Percentiles rank a stretch among this genome's conserved stretches.
phyloP scores from a whole-genome alignment of 2,888 invertebrate species.

The Ectropis crepuscularia region DNA sequence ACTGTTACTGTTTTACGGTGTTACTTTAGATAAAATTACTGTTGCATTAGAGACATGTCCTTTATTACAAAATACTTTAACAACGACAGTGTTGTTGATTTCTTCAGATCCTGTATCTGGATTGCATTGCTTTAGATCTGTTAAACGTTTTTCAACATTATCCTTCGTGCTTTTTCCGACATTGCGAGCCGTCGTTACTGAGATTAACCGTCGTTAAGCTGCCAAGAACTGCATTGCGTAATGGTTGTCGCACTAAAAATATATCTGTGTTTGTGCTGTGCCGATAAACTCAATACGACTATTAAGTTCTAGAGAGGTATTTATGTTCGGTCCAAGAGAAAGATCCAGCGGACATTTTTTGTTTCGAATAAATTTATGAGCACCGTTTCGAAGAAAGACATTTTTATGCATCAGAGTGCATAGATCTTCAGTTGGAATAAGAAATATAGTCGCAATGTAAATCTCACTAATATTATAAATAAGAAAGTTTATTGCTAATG shows the following conservation, averaged over 20 bases:
- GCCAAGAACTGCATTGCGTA: conserved; percentile 48
- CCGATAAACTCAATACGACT: conserved; percentile 47
- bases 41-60: conserved; percentile 6
- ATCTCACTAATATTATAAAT: too few species aligned
- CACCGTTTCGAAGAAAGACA: too few species aligned
- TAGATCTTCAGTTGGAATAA: too few species aligned
- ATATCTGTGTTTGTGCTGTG: conserved; percentile 50
- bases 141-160: conserved; percentile 12
- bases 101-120: not conserved
- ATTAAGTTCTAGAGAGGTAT: conserved; percentile 44
- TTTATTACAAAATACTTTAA: not conserved
- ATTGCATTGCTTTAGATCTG: not conserved
- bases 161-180: conserved; percentile 36
- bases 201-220: conserved; percentile 50
- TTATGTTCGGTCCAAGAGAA: conserved; percentile 32
- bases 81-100: not conserved
- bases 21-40: conserved; percentile 3
- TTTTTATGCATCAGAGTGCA: too few species aligned
- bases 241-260: conserved; percentile 49
- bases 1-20: conserved; percentile 8
- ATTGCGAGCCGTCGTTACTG: conserved; percentile 42
- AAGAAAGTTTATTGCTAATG: too few species aligned
- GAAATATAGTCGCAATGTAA: too few species aligned
- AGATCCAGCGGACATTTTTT: conserved; percentile 12
- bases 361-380: not conserved